Percentiles rank a stretch among this genome's conserved stretches.
phyloP scores from a whole-genome alignment of 2,113 vertebrate genomes.

The Montifringilla adamsi region DNA sequence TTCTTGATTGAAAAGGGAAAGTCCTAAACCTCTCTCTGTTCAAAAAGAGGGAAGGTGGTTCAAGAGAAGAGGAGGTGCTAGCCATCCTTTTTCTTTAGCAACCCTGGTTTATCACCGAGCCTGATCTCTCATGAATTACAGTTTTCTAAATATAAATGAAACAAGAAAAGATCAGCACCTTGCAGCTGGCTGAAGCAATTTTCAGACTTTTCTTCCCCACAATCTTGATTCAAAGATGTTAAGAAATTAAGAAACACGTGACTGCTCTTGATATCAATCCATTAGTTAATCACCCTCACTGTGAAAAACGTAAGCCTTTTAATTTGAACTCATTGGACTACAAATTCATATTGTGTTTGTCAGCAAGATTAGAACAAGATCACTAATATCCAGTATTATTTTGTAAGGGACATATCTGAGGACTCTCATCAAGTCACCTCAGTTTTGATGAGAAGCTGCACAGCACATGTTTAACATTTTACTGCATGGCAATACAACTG shows the following conservation, averaged over 20 bases:
- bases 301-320: neutral
- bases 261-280: neutral
- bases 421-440: neutral
- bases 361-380: neutral
- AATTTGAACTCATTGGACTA: neutral
- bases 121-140: neutral
- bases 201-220: neutral
- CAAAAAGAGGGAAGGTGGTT: neutral
- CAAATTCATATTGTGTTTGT: neutral
- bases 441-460: neutral
- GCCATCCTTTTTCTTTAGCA: neutral
- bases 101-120: fast-evolving
- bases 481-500: neutral
- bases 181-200: neutral
- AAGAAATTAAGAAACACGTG: neutral
- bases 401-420: neutral
- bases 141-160: neutral
- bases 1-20: neutral
- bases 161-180: neutral
- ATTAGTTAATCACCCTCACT: neutral
- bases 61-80: neutral
- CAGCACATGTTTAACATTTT: neutral
- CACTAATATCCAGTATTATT: neutral
- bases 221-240: neutral
- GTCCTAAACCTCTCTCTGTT: neutral